Base-by-base conservation (phyloP, 1,140 invertebrate genomes). In the Hermatobates lingyangjiaoensis region DNA sequence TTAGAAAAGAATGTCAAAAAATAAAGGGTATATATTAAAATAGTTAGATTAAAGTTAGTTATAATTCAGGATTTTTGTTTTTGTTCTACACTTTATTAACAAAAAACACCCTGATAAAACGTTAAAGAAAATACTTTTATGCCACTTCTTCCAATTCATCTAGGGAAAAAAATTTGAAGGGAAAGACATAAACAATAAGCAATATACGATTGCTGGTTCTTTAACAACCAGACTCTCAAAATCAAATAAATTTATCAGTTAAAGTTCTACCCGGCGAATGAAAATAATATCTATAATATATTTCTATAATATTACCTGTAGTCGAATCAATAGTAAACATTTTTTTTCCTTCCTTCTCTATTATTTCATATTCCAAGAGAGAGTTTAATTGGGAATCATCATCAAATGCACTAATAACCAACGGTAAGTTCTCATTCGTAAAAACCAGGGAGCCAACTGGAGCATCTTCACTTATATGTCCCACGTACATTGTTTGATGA, bases 301-400 rank as follows among this genome's bases (percentile, higher is more conserved):
- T 27, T n/a, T n/a, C n/a, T n/a, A n/a, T n/a, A 27, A 45, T 12
- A 46, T 54, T 55, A 64, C 68, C 87, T 10, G 90, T 94, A 54
- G 77, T 86, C 1, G 83, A 76, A 65, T 94, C 88, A 53, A 95
- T 82, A 58, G 78, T 76, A 63, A 95, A 95, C 61, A 79, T 81
- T 50, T 74, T 74, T 55, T 73, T 73, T 7, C 73, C 81, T 55
- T 73, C 66, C 55, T 72, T 75, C 61, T 91, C 87, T 34, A 88
- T 70, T 57, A 95, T 90, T 60, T 84, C 79, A 65, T 83, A 95
- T 57, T 80, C 77, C 21, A 94, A 68, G 56, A 87, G 68, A 12
- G 82, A 77, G 68, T 94, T 90, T 14, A 81, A 68, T 60, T 84
- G 80, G 12, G 81, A 81, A 67, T 92, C 87, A 2, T 73, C 74